phyloP scores from a whole-genome alignment of 1,140 invertebrate species.

The Caerostris darwini region DNA sequence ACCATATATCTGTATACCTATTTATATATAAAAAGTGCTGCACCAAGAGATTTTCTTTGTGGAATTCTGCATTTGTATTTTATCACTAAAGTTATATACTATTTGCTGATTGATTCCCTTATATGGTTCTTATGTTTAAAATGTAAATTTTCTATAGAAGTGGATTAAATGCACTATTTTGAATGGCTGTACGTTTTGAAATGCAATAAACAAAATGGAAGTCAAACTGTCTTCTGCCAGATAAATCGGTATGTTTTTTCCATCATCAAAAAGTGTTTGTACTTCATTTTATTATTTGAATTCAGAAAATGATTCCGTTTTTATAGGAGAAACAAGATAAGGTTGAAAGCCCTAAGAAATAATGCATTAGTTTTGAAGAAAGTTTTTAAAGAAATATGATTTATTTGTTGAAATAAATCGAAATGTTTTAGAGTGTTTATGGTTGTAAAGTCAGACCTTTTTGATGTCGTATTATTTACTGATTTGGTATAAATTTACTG shows the following conservation, averaged over 20 bases:
- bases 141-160: constrained; percentile 16
- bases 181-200: not conserved
- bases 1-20: not conserved
- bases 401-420: too few relatives aligned
- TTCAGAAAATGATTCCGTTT: not conserved
- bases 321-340: not conserved
- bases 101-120: constrained; percentile 8
- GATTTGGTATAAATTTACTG: too few relatives aligned
- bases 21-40: constrained; percentile 38
- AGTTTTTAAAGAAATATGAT: too few relatives aligned
- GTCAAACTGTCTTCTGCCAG: not conserved
- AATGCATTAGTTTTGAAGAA: too few relatives aligned
- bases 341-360: not conserved
- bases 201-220: not conserved
- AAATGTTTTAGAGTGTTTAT: too few relatives aligned
- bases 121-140: not conserved
- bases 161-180: not conserved
- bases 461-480: too few relatives aligned
- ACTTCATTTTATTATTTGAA: not conserved
- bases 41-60: not conserved
- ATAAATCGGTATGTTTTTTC: not conserved
- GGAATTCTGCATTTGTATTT: not conserved
- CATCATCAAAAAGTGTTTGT: not conserved
- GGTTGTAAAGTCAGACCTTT: too few relatives aligned
- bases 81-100: not conserved